A percentile compares a stretch with the other conserved stretches of the same genome.
Conservation (phyloP, 1,140 invertebrate species). For the Drosophila pandora region DNA sequence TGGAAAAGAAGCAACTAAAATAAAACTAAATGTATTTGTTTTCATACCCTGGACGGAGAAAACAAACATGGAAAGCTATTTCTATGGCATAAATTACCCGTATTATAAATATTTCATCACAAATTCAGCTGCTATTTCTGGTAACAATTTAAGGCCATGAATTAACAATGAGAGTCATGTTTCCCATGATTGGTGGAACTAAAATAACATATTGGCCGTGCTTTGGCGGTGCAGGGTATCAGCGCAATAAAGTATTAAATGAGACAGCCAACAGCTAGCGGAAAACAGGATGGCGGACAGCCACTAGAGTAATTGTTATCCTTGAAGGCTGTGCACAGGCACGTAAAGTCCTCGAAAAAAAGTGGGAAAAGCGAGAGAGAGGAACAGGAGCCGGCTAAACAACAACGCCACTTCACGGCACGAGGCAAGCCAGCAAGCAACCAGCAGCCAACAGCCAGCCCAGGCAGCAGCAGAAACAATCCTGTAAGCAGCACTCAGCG, state of each 20-base stretch:
- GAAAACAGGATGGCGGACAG: slow-evolving; percentile 52
- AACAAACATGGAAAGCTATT: background rate
- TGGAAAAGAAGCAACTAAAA: slow-evolving; percentile 47
- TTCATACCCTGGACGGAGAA: slow-evolving; percentile 8
- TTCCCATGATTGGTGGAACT: background rate
- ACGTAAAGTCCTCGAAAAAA: slow-evolving; percentile 54
- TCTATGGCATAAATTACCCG: slow-evolving; percentile 1
- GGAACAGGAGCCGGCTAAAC: slow-evolving; percentile 47
- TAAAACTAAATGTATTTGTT: background rate
- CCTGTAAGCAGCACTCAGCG: slow-evolving; percentile 77
- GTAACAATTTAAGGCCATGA: background rate
- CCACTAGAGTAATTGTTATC: slow-evolving; percentile 78
- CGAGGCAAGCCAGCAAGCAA: slow-evolving; percentile 3
- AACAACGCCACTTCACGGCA: slow-evolving; percentile 69
- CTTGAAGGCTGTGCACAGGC: slow-evolving; percentile 73
- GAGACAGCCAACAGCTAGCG: slow-evolving; percentile 14
- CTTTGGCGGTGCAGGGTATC: slow-evolving; percentile 13
- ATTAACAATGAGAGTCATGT: background rate
- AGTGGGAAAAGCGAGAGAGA: background rate
- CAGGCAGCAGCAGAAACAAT: slow-evolving; percentile 46
- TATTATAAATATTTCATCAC: background rate
- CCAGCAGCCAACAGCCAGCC: slow-evolving; percentile 17
- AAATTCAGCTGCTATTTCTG: slow-evolving; percentile 1
- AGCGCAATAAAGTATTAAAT: slow-evolving; percentile 1
- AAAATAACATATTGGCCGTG: background rate